Base-by-base conservation (phyloP, 2,888 invertebrate genomes). In the Pasiphila rectangulata region DNA sequence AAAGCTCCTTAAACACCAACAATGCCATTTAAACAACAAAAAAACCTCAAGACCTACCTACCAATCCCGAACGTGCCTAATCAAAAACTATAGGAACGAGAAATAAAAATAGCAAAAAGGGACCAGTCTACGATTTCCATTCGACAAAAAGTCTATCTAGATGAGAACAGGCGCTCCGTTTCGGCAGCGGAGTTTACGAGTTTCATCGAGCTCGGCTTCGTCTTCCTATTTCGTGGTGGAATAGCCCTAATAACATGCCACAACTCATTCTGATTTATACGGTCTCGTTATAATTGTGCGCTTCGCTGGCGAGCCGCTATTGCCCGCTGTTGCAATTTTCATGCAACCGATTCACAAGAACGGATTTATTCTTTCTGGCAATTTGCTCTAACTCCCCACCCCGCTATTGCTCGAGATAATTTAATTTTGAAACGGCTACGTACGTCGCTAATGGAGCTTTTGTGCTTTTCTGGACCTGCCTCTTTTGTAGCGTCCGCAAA, bases 221-320 rank as follows among this genome's bases (percentile, higher is more conserved):
- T 81, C 83, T 80, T 81, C 75, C 75, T 77, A 78, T 80, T 82
- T 79, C 71, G 75, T 78, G 69, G 72, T 74, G 75, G 75, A 79
- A 79, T 79, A 79, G 79, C 81, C 81, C 83, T 89, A 88, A 87
- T 87, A 89, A 83, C 83, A 81, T 78, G 85, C 87, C 87, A 84
- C 88, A 85, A 84, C 81, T 87, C 88, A 86, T 84, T 81, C 83
- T 88, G 89, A 89, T 89, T 89, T 87, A 89, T 88, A 75, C 80
- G 74, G 72, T 79, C 88, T 87, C 86, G 83, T 87, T 88, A 87
- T 86, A 87, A 86, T 85, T 85, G 87, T 78, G 75, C 86, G 87
- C 85, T 82, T 74, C 78, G 83, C 73, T 83, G 83, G 78, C 79
- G 77, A 73, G 69, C 75, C 69, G 75, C 76, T 77, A 79, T 79